Percentiles rank a stretch among this genome's conserved stretches.
phyloP scores from a whole-genome alignment of 2,888 invertebrate species.

The Xiphydria camelus region DNA sequence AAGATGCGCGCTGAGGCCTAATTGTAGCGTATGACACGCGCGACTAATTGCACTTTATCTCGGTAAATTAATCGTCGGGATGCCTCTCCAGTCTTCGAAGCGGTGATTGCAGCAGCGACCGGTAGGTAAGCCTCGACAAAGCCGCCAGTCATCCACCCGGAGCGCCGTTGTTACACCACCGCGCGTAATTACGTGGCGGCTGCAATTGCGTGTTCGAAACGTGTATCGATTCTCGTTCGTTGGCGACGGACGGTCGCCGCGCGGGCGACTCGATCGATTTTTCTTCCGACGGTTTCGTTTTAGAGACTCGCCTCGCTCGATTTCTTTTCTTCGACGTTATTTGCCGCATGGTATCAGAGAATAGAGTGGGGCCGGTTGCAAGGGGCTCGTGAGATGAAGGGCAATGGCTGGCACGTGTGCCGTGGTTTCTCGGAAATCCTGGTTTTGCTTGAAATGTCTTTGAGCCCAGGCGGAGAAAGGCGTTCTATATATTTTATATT shows the following conservation, averaged over 20 bases:
- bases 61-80: conserved; percentile 45
- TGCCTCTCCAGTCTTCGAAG: conserved; percentile 29
- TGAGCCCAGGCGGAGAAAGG: too few relatives aligned
- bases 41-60: conserved; percentile 49
- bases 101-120: conserved; percentile 38
- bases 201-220: conserved; percentile 14
- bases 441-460: too few relatives aligned
- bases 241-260: too few relatives aligned
- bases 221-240: too few relatives aligned
- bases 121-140: conserved; percentile 28
- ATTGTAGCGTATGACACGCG: conserved; percentile 43
- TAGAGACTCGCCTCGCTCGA: not conserved
- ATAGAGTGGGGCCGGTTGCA: too few relatives aligned
- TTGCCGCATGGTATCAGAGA: too few relatives aligned
- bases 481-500: too few relatives aligned
- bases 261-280: too few relatives aligned
- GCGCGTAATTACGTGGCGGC: conserved; percentile 26
- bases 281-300: not conserved
- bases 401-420: too few relatives aligned
- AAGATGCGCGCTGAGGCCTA: too few relatives aligned
- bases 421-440: too few relatives aligned
- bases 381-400: too few relatives aligned
- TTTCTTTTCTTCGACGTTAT: not conserved
- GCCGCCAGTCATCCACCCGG: conserved; percentile 34
- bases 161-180: conserved; percentile 32